Evolutionary conservation across 2,113 vertebrate genomes (phyloP).

Genomic region (Tympanuchus pallidicinctus): DNA sequence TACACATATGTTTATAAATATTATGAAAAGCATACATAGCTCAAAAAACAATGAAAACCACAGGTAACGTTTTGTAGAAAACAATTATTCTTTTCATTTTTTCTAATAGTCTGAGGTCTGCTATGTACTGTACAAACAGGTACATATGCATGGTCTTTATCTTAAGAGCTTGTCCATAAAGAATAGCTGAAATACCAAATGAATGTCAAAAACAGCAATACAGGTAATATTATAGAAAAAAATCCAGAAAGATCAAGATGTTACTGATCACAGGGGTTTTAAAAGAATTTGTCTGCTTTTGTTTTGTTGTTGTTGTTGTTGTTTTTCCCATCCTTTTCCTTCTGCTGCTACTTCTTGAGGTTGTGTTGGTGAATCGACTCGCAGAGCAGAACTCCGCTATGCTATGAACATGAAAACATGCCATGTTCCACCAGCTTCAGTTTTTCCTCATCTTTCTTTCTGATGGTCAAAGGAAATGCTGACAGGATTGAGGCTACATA

Average conservation of each 20-base stretch:
- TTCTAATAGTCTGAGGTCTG: neutral
- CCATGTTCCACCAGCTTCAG: neutral
- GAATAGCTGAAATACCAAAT: neutral
- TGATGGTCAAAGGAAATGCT: neutral
- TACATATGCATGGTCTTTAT: neutral
- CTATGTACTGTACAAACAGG: neutral
- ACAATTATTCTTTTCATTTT: neutral
- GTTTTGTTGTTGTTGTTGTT: neutral
- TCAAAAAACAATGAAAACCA: neutral
- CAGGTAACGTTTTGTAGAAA: neutral
- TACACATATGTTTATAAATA: neutral
- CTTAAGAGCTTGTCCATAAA: neutral
- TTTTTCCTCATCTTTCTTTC: neutral
- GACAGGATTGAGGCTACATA: neutral
- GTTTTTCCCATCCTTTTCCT: neutral
- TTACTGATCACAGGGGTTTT: neutral
- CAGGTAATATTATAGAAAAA: neutral
- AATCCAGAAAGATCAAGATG: neutral
- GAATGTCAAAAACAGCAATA: neutral
- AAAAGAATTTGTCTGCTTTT: neutral
- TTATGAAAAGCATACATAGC: neutral
- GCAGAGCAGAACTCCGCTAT: neutral
- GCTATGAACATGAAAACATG: neutral
- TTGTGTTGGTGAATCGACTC: neutral
- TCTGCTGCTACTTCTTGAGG: neutral